Evolutionary conservation across 2,113 vertebrate species (phyloP), one percentile per base, ranked within the genome.

Genomic region (Anhinga rufa): DNA sequence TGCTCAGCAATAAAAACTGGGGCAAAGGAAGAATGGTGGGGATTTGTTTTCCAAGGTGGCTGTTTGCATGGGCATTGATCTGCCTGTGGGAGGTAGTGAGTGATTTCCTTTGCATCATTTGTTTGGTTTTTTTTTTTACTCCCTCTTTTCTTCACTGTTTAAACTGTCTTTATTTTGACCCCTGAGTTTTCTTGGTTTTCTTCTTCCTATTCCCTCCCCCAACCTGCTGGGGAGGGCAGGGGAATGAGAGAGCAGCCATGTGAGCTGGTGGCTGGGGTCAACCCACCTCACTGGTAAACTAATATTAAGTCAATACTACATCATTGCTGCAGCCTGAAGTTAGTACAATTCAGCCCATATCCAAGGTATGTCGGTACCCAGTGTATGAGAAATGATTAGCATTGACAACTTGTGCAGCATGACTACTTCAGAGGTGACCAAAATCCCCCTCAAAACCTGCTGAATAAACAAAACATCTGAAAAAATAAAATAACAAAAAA

Each of bases 401-500:
- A 49, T 29, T 70, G 70, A 51, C 38, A 87, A 25, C 1, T 52
- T 44, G 48, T 36, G 38, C 42, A 57, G 24, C 21, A 49, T 1
- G 4, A 32, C 51, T 65, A 28, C 62, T 57, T 88, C 28, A 82
- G 40, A 65, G 22, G 21, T 69, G 66, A 77, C 11, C 13, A 80
- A 86, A 71, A 77, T 58, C 14, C 74, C 11, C 28, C 58, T 80
- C 15, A 70, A 68, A 80, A 49, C 7, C 28, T 12, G 6, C 25
- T 62, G 42, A 42, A 51, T 51, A 38, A 29, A 62, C 3, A 38
- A 55, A 92, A 36, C 5, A 58, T 8, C 8, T 54, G 22, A 85
- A 91, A 74, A 77, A 94, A 68, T n/a, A 85, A 55, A 71, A 64
- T 51, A 51, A 49, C 17, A 55, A 49, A 60, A 81, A 81, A 90